Evolutionary conservation across 2,888 invertebrate genomes (phyloP), one percentile per base, ranked within the genome.

Genomic region (Helicoverpa assulta): DNA sequence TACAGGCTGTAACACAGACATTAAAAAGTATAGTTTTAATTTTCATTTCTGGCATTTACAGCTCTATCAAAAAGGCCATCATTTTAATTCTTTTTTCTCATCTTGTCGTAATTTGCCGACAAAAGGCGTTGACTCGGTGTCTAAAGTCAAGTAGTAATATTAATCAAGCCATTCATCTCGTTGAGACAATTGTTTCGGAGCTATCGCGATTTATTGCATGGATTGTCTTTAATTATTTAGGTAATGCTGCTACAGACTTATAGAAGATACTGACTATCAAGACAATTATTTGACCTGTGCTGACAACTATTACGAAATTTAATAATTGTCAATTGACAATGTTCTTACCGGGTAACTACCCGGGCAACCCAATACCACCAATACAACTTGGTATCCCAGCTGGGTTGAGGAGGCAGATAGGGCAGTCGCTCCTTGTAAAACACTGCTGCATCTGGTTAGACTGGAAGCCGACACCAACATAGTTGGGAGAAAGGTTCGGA

Each of bases 101-200:
- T 40, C 19, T 40, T 29, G 40, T 52, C 40, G 10, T 29, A 47
- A 47, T n/a, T 47, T 6, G 47, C 47, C 19, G 29, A 43, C n/a
- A 40, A 40, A 51, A 10, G 37, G 26, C 12, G 19, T n/a, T 43
- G 2, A 19, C n/a, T 29, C 2, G 51, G 52, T 51, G 16, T 67
- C 4, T n/a, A 12, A 43, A 51, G 67, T 57, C 29, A 68, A 52
- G 14, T 56, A 67, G 40, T n/a, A 52, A 56, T 52, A 67, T 33
- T 56, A 40, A n/a, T 51, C n/a, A 12, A 52, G 67, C 33, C 40
- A 68, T 68, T 68, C 3, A 43, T 57, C 29, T 52, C 21, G 26
- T 51, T 56, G 14, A 40, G 19, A 5, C 19, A 33, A 55, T 33
- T 43, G 19, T 29, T 67, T 14, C 14, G 7, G 7, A 7, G 12